Percentiles rank a stretch among this genome's conserved stretches.
Evolutionary conservation across 2,888 invertebrate species (phyloP).

Genomic region (Germaria angustata): DNA sequence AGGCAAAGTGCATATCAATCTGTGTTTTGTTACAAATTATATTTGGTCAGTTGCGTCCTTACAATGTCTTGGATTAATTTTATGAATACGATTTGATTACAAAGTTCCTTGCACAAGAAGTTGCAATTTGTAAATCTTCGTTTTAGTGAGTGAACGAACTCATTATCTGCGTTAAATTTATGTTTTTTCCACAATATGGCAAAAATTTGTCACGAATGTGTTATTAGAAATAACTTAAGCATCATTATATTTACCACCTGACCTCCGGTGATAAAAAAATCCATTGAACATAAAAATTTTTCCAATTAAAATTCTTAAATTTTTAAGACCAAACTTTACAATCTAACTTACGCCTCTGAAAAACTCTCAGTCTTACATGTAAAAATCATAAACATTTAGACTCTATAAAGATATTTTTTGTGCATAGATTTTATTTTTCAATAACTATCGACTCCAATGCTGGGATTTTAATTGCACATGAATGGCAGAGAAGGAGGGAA

Average conservation of each 20-base stretch:
- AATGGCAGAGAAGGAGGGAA: conserved; percentile 23
- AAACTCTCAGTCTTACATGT: conserved; percentile 11
- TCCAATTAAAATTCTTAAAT: conserved; percentile 64
- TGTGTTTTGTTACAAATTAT: background rate
- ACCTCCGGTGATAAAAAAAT: conserved; percentile 24
- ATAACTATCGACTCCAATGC: conserved; percentile 34
- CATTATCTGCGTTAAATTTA: background rate
- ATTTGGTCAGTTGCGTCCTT: no score
- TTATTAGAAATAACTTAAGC: conserved; percentile 28
- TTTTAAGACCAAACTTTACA: conserved; percentile 58
- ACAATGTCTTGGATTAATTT: background rate
- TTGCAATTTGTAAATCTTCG: background rate
- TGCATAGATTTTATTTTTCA: conserved; percentile 36
- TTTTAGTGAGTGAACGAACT: background rate
- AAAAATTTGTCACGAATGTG: conserved; percentile 31
- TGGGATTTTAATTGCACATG: conserved; percentile 52
- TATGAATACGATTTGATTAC: background rate
- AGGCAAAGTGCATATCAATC: conserved; percentile 1
- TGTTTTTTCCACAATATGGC: background rate
- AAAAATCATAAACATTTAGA: conserved; percentile 47
- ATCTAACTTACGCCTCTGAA: conserved; percentile 54
- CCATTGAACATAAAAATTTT: conserved; percentile 41
- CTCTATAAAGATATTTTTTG: conserved; percentile 43
- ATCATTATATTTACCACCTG: conserved; percentile 9
- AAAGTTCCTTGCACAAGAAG: no score